Conservation (phyloP, 1,140 invertebrate species). For the Agrypnia vestita region DNA sequence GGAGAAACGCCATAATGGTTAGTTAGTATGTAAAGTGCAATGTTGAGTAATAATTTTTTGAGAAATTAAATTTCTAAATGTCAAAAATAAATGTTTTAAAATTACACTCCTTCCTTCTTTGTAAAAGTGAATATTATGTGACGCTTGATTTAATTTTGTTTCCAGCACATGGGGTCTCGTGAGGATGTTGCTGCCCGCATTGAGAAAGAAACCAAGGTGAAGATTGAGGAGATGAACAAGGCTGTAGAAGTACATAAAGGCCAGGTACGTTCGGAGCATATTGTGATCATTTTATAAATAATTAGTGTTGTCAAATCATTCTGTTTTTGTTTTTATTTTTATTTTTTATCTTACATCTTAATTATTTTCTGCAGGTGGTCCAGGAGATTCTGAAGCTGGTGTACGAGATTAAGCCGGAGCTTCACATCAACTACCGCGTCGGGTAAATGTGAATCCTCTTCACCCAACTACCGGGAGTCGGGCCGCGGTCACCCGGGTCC, state of each 20-base stretch:
- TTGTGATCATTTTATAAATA: neutral
- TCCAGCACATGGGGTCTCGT: slow-evolving; percentile 91
- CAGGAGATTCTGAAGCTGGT: slow-evolving; percentile 86
- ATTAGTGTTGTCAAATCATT: neutral
- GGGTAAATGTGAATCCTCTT: slow-evolving; percentile 35
- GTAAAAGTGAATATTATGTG: too few species aligned
- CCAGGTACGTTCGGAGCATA: slow-evolving; percentile 71
- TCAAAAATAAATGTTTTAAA: too few species aligned
- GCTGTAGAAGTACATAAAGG: slow-evolving; percentile 84
- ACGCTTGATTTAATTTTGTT: too few species aligned
- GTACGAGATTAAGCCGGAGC: slow-evolving; percentile 91
- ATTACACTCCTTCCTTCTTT: too few species aligned
- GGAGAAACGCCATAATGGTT: too few species aligned
- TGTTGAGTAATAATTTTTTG: too few species aligned
- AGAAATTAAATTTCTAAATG: too few species aligned
- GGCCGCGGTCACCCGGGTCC: neutral
- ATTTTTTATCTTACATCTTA: slow-evolving; percentile 2
- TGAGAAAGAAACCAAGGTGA: slow-evolving; percentile 87
- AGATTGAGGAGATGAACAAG: slow-evolving; percentile 92
- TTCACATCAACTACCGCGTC: slow-evolving; percentile 87
- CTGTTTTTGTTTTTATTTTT: neutral
- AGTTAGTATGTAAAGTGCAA: too few species aligned
- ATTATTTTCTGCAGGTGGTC: slow-evolving; percentile 80
- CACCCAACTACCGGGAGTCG: neutral
- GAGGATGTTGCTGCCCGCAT: slow-evolving; percentile 93